Conservation (phyloP, 2,113 vertebrate genomes). For the Helogale parvula region DNA sequence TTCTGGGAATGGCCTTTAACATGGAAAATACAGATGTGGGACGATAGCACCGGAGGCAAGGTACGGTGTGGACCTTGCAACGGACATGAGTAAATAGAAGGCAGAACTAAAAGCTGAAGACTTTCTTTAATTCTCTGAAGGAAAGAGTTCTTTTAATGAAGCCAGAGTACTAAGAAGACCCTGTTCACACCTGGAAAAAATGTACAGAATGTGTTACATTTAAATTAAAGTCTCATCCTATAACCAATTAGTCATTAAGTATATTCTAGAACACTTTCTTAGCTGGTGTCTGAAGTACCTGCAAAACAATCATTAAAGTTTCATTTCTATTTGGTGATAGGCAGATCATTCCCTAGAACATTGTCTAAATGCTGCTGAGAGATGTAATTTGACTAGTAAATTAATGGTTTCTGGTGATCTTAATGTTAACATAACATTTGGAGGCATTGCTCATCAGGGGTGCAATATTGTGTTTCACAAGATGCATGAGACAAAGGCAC, state of each 20-base stretch:
- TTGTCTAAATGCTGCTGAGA: conserved; percentile 77
- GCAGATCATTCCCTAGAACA: conserved; percentile 71
- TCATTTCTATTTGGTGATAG: conserved; percentile 77
- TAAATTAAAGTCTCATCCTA: not conserved
- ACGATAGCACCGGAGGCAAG: not conserved
- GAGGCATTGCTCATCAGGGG: conserved; percentile 79
- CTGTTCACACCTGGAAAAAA: not conserved
- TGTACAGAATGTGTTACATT: not conserved
- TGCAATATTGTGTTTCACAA: conserved; percentile 83
- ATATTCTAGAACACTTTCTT: conserved; percentile 63
- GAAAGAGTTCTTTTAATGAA: not conserved
- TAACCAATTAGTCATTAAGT: not conserved
- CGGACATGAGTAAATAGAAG: not conserved
- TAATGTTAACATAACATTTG: conserved; percentile 83
- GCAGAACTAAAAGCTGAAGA: not conserved
- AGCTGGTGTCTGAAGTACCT: conserved; percentile 65
- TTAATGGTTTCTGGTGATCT: conserved; percentile 84
- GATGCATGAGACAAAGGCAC: conserved; percentile 79
- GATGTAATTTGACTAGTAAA: conserved; percentile 83
- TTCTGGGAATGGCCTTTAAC: not conserved
- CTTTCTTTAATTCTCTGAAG: not conserved
- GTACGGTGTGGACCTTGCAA: not conserved
- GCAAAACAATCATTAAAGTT: conserved; percentile 74
- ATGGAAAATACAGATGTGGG: not conserved
- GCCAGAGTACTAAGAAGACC: not conserved